These are phyloP conservation scores for Spermophilus dauricus DNA, from an alignment of 2,113 vertebrate genomes.

Conservation along the genomic window DNA sequence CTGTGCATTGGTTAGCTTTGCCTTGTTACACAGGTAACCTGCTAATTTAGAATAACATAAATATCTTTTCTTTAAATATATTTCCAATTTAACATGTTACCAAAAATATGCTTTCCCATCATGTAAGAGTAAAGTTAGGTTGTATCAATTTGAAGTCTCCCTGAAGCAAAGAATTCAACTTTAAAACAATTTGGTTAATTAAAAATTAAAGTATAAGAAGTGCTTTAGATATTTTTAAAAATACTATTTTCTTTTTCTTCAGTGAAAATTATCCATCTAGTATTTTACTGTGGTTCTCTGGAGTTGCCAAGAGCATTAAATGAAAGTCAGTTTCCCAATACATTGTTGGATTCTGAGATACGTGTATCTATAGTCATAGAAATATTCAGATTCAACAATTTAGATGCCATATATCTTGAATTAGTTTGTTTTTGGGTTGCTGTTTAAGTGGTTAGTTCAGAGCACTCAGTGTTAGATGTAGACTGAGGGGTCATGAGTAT, in stretches of 20 bases:
- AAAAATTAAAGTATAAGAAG: slow-evolving; percentile 20
- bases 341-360: background rate
- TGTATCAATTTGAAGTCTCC: background rate
- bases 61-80: slow-evolving; percentile 9
- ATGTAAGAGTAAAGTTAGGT: slow-evolving; percentile 25
- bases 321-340: background rate
- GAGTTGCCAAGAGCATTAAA: slow-evolving; percentile 12
- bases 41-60: background rate
- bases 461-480: background rate
- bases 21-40: slow-evolving; percentile 34
- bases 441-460: background rate
- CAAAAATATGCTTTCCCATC: slow-evolving; percentile 41
- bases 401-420: slow-evolving; percentile 4
- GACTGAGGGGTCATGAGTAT: background rate
- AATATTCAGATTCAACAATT: background rate
- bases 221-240: slow-evolving; percentile 45
- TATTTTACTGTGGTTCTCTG: slow-evolving; percentile 11
- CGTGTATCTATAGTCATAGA: slow-evolving; percentile 5
- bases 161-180: slow-evolving; percentile 44
- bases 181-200: slow-evolving; percentile 32
- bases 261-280: background rate
- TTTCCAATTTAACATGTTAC: background rate
- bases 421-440: background rate
- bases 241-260: slow-evolving; percentile 2
- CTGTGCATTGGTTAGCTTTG: background rate